A percentile compares a stretch with the other conserved stretches of the same genome.
Conservation (phyloP, 2,113 vertebrate genomes). For the Pica pica region DNA sequence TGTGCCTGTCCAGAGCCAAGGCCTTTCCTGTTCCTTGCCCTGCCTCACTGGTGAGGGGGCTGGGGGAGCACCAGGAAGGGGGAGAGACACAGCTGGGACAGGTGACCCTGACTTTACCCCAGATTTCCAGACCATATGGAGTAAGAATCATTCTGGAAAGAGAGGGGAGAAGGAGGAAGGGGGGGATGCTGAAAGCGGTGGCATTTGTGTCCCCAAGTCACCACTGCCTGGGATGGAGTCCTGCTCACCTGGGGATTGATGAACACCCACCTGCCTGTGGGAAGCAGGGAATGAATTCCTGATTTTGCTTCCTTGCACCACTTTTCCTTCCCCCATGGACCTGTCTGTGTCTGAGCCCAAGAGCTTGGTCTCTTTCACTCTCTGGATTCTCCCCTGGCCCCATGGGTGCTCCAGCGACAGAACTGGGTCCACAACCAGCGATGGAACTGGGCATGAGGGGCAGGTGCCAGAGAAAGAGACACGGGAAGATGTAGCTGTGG, state of each 20-base stretch:
- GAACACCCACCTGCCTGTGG: not conserved
- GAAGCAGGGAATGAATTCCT: not conserved
- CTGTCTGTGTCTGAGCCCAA: not conserved
- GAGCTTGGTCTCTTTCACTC: not conserved
- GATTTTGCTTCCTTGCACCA: not conserved
- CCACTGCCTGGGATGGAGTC: not conserved
- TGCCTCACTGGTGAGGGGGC: not conserved
- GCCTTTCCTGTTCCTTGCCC: not conserved
- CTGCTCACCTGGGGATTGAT: not conserved
- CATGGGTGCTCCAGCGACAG: fast-evolving
- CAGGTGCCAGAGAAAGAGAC: not conserved
- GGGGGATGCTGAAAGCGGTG: not conserved
- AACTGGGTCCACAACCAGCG: not conserved
- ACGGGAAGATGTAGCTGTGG: fast-evolving
- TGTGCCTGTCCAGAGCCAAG: not conserved
- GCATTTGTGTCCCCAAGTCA: not conserved
- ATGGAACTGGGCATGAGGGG: not conserved
- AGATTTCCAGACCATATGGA: not conserved
- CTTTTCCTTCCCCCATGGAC: not conserved
- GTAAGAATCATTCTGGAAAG: not conserved
- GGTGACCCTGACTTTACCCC: not conserved
- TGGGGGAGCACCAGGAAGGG: no score
- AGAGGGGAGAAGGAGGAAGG: not conserved
- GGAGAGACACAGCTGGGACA: not conserved
- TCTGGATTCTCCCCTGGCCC: not conserved